Evolutionary conservation across 35 echinoderm and acorn worm genomes (phyloP), one percentile per base, ranked within the genome.

Genomic region (Stichopus chloronotus): DNA sequence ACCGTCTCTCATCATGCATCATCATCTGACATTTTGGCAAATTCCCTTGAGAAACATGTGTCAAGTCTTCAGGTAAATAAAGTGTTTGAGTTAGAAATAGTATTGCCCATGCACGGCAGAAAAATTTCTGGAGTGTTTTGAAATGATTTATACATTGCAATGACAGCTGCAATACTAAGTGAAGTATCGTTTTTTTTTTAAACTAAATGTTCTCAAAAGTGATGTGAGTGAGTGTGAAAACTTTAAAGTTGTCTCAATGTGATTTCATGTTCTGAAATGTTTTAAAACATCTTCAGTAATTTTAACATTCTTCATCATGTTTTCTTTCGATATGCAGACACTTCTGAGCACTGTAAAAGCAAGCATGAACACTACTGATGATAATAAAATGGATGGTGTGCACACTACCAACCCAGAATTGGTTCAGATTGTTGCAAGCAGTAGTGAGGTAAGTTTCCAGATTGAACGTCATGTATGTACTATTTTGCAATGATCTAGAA

Each of bases 371-470:
- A 20, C 13, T 74, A 20, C 69, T 74, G 19, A 16, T 19, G 69
- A 74, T 74, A n/a, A 14, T 74, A 74, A 74, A n/a, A 16, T 0
- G 17, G 69, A 19, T 74, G 6, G 6, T 9, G 9, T 17, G 22
- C 56, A 9, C 19, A 30, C 56, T 59, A 12, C 55, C 56, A 58
- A 85, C 58, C 82, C 82, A 58, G 82, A 85, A 85, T 85, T 85
- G 53, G 82, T 85, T 85, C 82, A 85, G 82, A 85, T 85, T 85
- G 82, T 85, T 19, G 82, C 82, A 22, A 85, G 43, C 20, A 85
- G 57, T 58, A 85, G 55, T 85, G 82, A 85, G 82, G 82, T 85
- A 85, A 85, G 25, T 56, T 25, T 58, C 4, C 6, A 59, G 5
- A 56, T 13, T 7, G 6, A 76, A 3, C 9, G 25, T 17, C 72